These are phyloP conservation scores for Pyrrhura leucotis DNA, from an alignment of 2,797 vertebrate genomes.

Conservation along the genomic window DNA sequence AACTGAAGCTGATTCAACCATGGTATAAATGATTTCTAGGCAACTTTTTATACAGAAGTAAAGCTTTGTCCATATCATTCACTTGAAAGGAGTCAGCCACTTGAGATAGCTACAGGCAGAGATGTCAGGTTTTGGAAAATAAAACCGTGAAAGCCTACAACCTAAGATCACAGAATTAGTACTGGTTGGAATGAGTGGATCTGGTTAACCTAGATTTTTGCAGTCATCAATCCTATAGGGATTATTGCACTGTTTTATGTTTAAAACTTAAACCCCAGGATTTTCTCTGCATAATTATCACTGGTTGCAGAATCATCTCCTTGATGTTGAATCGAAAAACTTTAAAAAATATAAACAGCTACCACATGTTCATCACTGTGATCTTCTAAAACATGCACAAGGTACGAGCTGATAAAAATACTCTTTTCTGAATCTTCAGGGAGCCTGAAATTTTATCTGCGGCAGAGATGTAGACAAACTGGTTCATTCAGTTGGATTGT, in stretches of 20 bases:
- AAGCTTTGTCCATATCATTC: background rate
- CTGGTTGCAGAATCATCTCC: conserved; percentile 44
- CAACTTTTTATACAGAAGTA: background rate
- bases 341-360: conserved; percentile 33
- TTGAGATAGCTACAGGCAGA: background rate
- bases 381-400: conserved; percentile 42
- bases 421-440: conserved; percentile 22
- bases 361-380: conserved; percentile 37
- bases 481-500: conserved; percentile 2
- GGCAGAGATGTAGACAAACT: conserved; percentile 1
- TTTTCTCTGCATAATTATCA: conserved; percentile 49
- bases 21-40: background rate
- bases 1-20: background rate
- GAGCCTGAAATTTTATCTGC: conserved; percentile 53
- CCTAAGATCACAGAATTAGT: background rate
- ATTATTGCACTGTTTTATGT: conserved; percentile 13
- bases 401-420: conserved; percentile 27
- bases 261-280: conserved; percentile 25
- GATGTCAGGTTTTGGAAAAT: background rate
- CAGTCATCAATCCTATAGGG: background rate
- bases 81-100: background rate
- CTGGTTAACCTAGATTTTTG: conserved; percentile 25
- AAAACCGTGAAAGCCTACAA: background rate
- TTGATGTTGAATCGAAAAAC: conserved; percentile 54
- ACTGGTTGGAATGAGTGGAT: background rate